phyloP scores from a whole-genome alignment of 1,140 invertebrate genomes.

The Drosophila quadrilineata region DNA sequence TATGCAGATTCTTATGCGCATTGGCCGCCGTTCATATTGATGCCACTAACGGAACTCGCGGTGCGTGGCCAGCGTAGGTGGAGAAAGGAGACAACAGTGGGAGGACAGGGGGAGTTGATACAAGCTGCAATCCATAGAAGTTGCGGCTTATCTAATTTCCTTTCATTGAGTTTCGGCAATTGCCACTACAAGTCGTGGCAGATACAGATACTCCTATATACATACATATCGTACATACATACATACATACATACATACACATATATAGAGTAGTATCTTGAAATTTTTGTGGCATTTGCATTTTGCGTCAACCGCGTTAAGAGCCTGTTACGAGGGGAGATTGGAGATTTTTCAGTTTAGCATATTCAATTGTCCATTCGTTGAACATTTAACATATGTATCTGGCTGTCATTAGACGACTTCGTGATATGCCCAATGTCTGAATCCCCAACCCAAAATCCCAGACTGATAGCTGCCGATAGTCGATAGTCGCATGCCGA shows the following conservation, averaged over 20 bases:
- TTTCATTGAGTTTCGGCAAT: constrained; percentile 65
- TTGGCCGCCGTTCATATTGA: constrained; percentile 28
- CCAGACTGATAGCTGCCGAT: neutral
- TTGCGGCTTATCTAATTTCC: constrained; percentile 62
- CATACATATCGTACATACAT: no score
- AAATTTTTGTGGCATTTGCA: constrained; percentile 59
- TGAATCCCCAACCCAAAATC: constrained; percentile 8
- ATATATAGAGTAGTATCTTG: no score
- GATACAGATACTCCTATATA: no score
- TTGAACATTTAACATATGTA: constrained; percentile 58
- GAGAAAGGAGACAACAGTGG: neutral
- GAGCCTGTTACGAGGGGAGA: constrained; percentile 46
- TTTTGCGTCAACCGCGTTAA: constrained; percentile 48
- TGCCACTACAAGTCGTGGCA: no score
- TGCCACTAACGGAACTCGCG: constrained; percentile 56
- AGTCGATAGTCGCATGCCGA: no score
- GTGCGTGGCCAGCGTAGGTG: neutral
- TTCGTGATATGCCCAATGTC: neutral
- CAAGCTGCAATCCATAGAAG: neutral
- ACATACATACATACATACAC: no score
- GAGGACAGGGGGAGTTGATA: neutral
- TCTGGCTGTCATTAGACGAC: constrained; percentile 51
- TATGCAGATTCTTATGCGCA: constrained; percentile 57
- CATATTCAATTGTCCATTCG: constrained; percentile 55
- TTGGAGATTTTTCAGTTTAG: constrained; percentile 40